Evolutionary conservation across 2,113 vertebrate species (phyloP).

Genomic region (Pagrus major): DNA sequence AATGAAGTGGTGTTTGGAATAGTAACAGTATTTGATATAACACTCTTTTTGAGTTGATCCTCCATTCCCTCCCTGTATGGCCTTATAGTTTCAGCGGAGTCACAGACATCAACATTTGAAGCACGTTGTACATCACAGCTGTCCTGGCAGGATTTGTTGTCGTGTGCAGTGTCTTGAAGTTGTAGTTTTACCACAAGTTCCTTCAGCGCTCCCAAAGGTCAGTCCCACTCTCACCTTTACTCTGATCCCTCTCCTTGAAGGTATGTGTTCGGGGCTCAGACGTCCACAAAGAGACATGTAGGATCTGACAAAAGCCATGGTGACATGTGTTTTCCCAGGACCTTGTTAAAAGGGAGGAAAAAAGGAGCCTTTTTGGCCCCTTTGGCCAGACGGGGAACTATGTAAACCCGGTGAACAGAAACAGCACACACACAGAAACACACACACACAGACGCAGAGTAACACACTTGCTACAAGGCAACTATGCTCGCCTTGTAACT

Average conservation of each 20-base stretch:
- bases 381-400: slow-evolving; percentile 5
- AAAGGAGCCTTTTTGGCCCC: background rate
- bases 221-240: slow-evolving; percentile 11
- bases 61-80: background rate
- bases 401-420: slow-evolving; percentile 8
- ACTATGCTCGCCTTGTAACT: background rate
- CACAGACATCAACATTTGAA: slow-evolving; percentile 22
- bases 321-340: slow-evolving; percentile 29
- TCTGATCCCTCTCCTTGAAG: slow-evolving; percentile 30
- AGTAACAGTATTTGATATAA: background rate
- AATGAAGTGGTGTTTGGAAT: no score
- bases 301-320: slow-evolving; percentile 34
- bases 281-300: background rate
- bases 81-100: background rate
- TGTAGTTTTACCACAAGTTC: slow-evolving; percentile 5
- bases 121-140: background rate
- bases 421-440: background rate
- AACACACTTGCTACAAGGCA: slow-evolving; percentile 18
- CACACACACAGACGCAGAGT: slow-evolving; percentile 4
- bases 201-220: slow-evolving; percentile 1
- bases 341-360: slow-evolving; percentile 2
- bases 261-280: slow-evolving; percentile 14
- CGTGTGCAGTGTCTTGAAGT: slow-evolving; percentile 26
- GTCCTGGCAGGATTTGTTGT: slow-evolving; percentile 22
- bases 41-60: background rate